Evolutionary conservation across 1,140 invertebrate species (phyloP).

Genomic region (Drosophila sechellia): DNA sequence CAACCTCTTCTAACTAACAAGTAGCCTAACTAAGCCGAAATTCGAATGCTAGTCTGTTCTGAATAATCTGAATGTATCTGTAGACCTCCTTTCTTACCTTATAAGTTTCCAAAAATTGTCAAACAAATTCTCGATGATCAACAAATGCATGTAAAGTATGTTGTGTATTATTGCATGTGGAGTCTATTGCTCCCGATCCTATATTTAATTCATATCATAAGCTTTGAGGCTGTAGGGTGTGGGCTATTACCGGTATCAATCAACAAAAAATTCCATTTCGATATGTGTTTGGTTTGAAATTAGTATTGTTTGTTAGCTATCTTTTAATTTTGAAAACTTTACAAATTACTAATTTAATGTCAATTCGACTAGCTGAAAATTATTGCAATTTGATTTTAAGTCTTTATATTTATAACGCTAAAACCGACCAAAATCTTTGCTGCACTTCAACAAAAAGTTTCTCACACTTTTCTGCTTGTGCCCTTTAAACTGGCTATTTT

Average conservation of each 20-base stretch:
- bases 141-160: constrained; percentile 22
- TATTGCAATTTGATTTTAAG: not conserved
- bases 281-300: no score
- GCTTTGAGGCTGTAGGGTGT: not conserved
- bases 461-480: constrained; percentile 37
- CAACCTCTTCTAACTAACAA: constrained; percentile 45
- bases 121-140: not conserved
- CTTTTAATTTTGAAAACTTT: no score
- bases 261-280: no score
- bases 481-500: constrained; percentile 30
- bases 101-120: not conserved
- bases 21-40: constrained; percentile 49
- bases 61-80: constrained; percentile 35
- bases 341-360: no score
- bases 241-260: not conserved
- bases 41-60: constrained; percentile 28
- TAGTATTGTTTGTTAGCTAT: no score
- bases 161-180: constrained; percentile 24
- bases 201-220: not conserved
- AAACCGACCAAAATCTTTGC: constrained; percentile 3
- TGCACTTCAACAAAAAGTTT: constrained; percentile 26
- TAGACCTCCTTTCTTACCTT: constrained; percentile 9
- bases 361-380: not conserved
- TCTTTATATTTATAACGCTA: not conserved
- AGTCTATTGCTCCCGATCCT: not conserved